Base-by-base conservation (phyloP, 2,888 invertebrate species). In the Epinotia nisella region DNA sequence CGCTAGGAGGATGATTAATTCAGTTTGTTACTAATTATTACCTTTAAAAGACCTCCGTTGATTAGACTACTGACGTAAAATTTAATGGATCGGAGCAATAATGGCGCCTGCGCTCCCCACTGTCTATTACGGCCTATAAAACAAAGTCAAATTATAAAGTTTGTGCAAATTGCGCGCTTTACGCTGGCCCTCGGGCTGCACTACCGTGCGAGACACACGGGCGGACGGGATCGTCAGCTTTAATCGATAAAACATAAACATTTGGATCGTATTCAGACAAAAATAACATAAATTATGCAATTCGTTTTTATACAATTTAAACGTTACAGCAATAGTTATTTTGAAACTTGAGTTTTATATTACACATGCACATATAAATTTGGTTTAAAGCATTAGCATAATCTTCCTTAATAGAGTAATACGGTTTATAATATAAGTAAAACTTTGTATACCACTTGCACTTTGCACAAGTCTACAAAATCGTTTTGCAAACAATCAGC, bases 101-200 rank as follows among this genome's bases (percentile, higher is more conserved):
- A 77, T 73, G 71, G 75, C 70, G 72, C 58, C 62, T 75, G 70
- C 68, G 81, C 83, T 49, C 49, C 80, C 79, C 81, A 79, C 80
- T 83, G 82, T 83, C 80, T 80, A 82, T 85, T 85, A 84, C 80
- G 78, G 80, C 78, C 83, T 80, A 87, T 87, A 87, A 88, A 89
- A 86, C 83, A 85, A 85, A 84, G 82, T 81, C 80, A 81, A 88
- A 87, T 87, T 87, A 87, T 85, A 82, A 84, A 85, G 85, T 88
- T 87, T 82, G 80, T 76, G 80, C 82, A 85, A 88, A 89, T 87
- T 85, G 85, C 81, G 77, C 82, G 81, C 80, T 82, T 83, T 82
- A 82, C 81, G 71, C 78, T 71, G 69, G 74, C 79, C 86, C 81
- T 78, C 49, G 45, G 78, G 85, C 75, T 75, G 75, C 74, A 75